Evolutionary conservation across 2,797 vertebrate species (phyloP), one percentile per base, ranked within the genome.

Genomic region (Coccyzus lansbergi): DNA sequence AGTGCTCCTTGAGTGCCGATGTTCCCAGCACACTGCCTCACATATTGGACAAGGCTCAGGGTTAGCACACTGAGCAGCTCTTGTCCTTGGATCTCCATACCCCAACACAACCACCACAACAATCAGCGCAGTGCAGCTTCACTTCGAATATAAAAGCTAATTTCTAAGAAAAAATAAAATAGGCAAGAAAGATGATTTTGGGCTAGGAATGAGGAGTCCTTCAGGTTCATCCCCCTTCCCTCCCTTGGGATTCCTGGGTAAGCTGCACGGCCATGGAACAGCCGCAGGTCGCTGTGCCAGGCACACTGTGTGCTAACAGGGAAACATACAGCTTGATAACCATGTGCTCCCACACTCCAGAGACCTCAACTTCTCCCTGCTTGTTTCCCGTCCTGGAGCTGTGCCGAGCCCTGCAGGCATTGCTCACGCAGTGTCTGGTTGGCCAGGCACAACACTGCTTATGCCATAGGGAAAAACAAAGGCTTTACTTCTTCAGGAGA

Each of bases 1-100:
- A n/a, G n/a, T 11, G 6, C 77, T 26, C 55, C 20, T 42, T 7
- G 69, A 60, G 17, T 1, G 36, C 56, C 52, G 56, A 12, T 0
- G 0, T 33, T 34, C 67, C 67, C 0, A 0, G 3, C 49, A 3
- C 58, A 33, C 4, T 1, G 63, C 71, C 49, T 19, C 6, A 20
- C 14, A 25, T 15, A 4, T 5, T 9, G 3, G 3, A 2, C 12
- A 10, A 0, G 52, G 36, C 44, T 56, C 3, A 2, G 40, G 22
- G 14, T 4, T 11, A 34, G 3, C 29, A 3, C 63, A 7, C 13
- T 3, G 4, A 10, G 22, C 1, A 6, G 2, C 24, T 7, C 51
- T 2, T 16, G 15, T 4, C 36, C 71, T 58, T 15, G 14, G 5
- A 18, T 5, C 26, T 0, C 3, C 4, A 4, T 0, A 76, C 52